These are phyloP conservation scores for Scylla paramamosain DNA, from an alignment of 1,140 invertebrate species.

Conservation along the genomic window DNA sequence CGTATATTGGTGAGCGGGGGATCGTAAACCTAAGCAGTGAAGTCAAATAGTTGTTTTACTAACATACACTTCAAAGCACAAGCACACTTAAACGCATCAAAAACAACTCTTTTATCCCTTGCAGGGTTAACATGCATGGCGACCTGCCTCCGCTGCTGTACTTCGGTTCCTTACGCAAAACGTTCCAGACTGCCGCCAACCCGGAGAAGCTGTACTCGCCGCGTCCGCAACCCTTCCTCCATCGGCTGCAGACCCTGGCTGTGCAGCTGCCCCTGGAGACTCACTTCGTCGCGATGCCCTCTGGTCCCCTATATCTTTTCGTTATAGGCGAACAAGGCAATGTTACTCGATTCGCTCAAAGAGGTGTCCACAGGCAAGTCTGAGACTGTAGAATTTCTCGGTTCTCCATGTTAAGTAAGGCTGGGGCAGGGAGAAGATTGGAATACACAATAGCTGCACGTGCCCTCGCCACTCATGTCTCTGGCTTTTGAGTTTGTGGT, in stretches of 20 bases:
- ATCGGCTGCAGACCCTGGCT: neutral
- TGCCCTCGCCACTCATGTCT: too few relatives aligned
- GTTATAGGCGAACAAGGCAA: neutral
- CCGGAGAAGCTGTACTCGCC: neutral
- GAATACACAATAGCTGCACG: too few relatives aligned
- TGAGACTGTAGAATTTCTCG: neutral
- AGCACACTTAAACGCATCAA: neutral
- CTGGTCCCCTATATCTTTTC: neutral
- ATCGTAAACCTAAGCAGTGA: neutral
- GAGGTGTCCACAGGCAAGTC: neutral
- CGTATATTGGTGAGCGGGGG: neutral
- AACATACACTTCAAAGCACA: neutral
- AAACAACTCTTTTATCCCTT: neutral
- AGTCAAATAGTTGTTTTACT: neutral
- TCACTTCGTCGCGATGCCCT: neutral
- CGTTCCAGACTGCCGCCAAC: neutral
- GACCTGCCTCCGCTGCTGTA: neutral
- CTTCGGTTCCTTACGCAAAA: neutral
- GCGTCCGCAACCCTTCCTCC: neutral
- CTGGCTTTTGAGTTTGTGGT: too few relatives aligned
- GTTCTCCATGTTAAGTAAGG: too few relatives aligned
- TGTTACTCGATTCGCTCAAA: neutral
- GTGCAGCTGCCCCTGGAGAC: neutral
- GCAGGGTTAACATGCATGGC: neutral
- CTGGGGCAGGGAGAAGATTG: too few relatives aligned